Evolutionary conservation across 2,113 vertebrate genomes (phyloP), one percentile per base, ranked within the genome.

Genomic region (Amia ocellicauda): DNA sequence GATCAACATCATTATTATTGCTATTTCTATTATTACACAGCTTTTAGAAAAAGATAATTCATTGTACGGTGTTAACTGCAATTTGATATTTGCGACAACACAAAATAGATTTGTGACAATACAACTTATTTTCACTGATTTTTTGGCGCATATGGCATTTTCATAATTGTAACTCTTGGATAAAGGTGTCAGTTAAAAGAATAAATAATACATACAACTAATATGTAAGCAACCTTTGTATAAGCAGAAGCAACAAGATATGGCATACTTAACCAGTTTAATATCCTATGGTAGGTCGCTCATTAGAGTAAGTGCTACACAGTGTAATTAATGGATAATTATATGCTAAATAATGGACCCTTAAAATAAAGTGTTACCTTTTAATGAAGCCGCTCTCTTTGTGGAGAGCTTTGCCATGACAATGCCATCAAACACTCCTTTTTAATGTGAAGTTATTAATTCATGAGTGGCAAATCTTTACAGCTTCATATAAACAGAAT

Each of bases 351-450:
- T 69, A 68, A 58, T 23, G 69, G 49, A 42, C 36, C 50, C 29
- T 55, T 40, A 20, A 69, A 64, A 45, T 58, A 45, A 59, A 51
- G 61, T 36, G 16, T 2, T 54, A 69, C 62, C 43, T 49, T 68
- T 70, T 72, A 72, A 76, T 71, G 71, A 74, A 60, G 64, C 29
- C 24, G 26, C 57, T 54, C 60, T 10, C 49, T 57, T 43, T 23
- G 58, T 49, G 69, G 5, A 41, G 23, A 43, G 31, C 52, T 58
- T 45, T 14, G 3, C 59, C 36, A 52, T 11, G 69, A 28, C 41
- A 55, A 45, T 70, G 59, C 64, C 66, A 63, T 75, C 63, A 62
- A 70, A 77, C 58, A 70, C 73, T 64, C 9, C 2, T 42, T 77
- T 68, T 14, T 27, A 26, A n/a, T 52, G 65, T 22, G 51, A 70